phyloP scores from a whole-genome alignment of 2,797 vertebrate genomes.

The Picus viridis region DNA sequence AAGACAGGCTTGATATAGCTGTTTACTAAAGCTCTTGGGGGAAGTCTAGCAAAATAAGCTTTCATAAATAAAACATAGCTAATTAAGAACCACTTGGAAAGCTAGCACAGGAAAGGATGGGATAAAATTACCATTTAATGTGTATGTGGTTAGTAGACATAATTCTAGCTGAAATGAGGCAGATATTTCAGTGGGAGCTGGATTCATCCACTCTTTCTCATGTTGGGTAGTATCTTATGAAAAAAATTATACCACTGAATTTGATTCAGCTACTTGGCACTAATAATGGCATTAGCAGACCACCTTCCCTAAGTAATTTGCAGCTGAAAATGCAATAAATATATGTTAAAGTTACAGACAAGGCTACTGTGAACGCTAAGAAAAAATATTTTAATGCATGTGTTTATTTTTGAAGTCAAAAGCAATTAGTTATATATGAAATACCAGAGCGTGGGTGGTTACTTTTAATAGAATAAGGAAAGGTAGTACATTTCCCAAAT shows the following conservation, averaged over 20 bases:
- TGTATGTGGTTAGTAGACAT: slow-evolving; percentile 13
- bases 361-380: background rate
- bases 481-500: background rate
- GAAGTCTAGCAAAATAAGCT: slow-evolving; percentile 50
- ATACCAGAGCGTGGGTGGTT: background rate
- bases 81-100: slow-evolving; percentile 68
- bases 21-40: slow-evolving; percentile 42
- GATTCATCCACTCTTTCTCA: background rate
- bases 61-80: slow-evolving; percentile 66
- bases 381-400: background rate
- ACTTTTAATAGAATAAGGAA: background rate
- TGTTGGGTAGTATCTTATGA: background rate
- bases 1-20: slow-evolving; percentile 27
- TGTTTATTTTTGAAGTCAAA: background rate
- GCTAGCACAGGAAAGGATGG: slow-evolving; percentile 26
- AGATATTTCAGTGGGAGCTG: background rate
- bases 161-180: slow-evolving; percentile 16
- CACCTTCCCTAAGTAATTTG: background rate
- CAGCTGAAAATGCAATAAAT: background rate
- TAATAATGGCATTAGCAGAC: background rate
- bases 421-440: background rate
- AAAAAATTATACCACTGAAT: background rate
- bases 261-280: background rate
- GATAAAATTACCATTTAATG: slow-evolving; percentile 31
- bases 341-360: background rate